Conservation (phyloP, 53 echinoderm and acorn worm species). For the Antedon mediterranea region DNA sequence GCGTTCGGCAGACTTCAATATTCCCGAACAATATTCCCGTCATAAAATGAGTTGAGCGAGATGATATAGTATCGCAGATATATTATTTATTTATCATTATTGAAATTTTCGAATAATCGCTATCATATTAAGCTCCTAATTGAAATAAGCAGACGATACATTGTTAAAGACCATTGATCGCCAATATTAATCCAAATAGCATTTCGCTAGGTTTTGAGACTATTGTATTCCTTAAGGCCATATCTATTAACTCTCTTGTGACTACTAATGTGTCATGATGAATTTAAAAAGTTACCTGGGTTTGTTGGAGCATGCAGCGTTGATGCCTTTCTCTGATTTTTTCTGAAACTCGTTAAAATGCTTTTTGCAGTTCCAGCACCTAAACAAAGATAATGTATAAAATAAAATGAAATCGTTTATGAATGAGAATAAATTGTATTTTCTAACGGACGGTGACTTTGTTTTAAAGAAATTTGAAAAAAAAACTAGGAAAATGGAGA, state of each 20-base stretch:
- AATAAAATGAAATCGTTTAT: too few relatives aligned
- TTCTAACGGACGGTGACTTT: too few relatives aligned
- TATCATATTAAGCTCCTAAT: background rate
- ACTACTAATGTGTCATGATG: background rate
- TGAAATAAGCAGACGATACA: background rate
- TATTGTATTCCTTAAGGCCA: background rate
- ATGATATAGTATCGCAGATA: background rate
- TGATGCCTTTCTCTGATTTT: background rate
- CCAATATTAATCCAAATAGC: background rate
- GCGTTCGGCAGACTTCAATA: background rate
- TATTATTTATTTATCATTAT: too few relatives aligned
- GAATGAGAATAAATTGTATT: too few relatives aligned
- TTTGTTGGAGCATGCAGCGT: background rate
- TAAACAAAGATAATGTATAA: too few relatives aligned
- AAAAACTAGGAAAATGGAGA: too few relatives aligned
- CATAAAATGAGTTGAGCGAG: background rate
- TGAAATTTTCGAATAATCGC: background rate
- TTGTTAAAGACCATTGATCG: background rate
- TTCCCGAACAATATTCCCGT: background rate
- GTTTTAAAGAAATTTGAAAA: too few relatives aligned
- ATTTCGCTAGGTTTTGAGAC: background rate
- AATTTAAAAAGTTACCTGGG: background rate
- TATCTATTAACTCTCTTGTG: background rate
- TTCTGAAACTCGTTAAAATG: background rate
- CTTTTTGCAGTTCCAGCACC: background rate